phyloP scores from a whole-genome alignment of 2,797 vertebrate species.

The Chaenodraco wilsoni region DNA sequence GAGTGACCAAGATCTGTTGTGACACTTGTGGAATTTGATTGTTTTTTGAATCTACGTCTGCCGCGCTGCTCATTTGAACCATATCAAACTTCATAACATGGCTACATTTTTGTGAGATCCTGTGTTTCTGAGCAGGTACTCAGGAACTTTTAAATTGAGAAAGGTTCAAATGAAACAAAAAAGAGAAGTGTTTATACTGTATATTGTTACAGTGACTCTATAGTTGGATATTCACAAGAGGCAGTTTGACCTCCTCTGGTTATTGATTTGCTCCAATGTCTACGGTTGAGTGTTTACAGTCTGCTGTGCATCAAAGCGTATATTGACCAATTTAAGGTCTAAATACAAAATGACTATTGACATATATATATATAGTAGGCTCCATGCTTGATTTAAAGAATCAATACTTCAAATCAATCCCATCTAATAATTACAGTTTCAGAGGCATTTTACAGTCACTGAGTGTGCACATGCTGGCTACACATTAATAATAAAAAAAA shows the following conservation, averaged over 20 bases:
- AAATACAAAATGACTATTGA: conserved; percentile 50
- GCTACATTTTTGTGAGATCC: conserved; percentile 37
- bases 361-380: conserved; percentile 11
- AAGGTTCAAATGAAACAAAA: conserved; percentile 14
- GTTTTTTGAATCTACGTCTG: conserved; percentile 25
- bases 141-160: conserved; percentile 46
- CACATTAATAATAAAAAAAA: background rate
- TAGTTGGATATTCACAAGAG: conserved; percentile 21
- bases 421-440: conserved; percentile 16
- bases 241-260: conserved; percentile 38
- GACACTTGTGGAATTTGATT: conserved; percentile 58
- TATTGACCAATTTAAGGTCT: conserved; percentile 56
- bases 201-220: conserved; percentile 1
- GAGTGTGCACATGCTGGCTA: background rate
- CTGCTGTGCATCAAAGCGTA: conserved; percentile 44
- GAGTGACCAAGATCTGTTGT: conserved; percentile 63
- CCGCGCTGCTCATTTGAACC: conserved; percentile 40
- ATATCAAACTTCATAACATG: conserved; percentile 53
- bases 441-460: conserved; percentile 35
- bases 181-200: background rate
- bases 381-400: conserved; percentile 42
- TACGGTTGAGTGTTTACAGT: conserved; percentile 54
- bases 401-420: conserved; percentile 44
- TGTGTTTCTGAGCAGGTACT: conserved; percentile 47
- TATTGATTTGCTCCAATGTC: conserved; percentile 60